Percentiles rank a stretch among this genome's conserved stretches.
Evolutionary conservation across 2,113 vertebrate genomes (phyloP).

Genomic region (Labeo catla): DNA sequence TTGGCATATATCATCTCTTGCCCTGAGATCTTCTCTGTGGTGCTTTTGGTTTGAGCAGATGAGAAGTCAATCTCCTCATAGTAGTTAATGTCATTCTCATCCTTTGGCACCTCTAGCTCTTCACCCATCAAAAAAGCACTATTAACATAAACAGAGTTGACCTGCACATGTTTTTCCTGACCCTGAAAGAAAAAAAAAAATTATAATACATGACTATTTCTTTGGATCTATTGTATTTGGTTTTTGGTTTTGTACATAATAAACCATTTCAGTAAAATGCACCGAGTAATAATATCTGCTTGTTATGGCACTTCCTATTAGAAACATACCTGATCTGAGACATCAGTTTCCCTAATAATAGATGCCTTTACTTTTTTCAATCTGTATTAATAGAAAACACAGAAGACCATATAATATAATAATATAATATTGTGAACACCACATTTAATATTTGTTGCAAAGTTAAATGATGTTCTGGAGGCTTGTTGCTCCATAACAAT

Average conservation of each 20-base stretch:
- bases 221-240: neutral
- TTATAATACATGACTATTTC: neutral
- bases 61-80: slow-evolving; percentile 20
- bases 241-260: neutral
- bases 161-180: neutral
- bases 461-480: too few species aligned
- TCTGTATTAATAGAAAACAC: too few species aligned
- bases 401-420: too few species aligned
- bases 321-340: too few species aligned
- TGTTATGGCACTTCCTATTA: too few species aligned
- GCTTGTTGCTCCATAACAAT: too few species aligned
- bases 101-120: neutral
- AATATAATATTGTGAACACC: too few species aligned
- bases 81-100: neutral
- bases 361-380: too few species aligned
- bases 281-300: too few species aligned
- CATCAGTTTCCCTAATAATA: too few species aligned
- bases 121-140: neutral
- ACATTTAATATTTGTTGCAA: too few species aligned
- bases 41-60: neutral
- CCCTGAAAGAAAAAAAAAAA: neutral
- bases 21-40: neutral
- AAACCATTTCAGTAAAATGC: too few species aligned
- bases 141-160: neutral
- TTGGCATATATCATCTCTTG: neutral